A percentile compares a stretch with the other conserved stretches of the same genome.
Evolutionary conservation across 2,797 vertebrate genomes (phyloP).

Genomic region (Melanotaenia trifasciata): DNA sequence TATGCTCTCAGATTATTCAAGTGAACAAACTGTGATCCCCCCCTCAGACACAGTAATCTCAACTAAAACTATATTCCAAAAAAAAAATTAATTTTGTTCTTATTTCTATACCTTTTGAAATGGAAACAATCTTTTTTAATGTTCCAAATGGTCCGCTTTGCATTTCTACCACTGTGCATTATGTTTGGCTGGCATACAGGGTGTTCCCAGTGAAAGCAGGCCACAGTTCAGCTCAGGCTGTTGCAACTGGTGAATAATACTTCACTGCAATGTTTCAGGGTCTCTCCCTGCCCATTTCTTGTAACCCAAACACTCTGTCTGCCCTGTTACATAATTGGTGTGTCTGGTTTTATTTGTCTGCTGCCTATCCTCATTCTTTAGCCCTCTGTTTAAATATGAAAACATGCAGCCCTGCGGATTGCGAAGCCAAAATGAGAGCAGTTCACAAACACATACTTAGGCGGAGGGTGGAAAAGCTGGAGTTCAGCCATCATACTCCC

Average conservation of each 20-base stretch:
- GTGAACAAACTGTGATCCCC: conserved; percentile 22
- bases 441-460: conserved; percentile 1
- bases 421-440: conserved; percentile 1
- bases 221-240: conserved; percentile 35
- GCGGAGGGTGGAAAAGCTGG: conserved; percentile 31
- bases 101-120: not conserved
- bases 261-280: conserved; percentile 53
- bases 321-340: conserved; percentile 13
- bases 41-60: not conserved
- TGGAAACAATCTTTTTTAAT: not conserved
- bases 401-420: conserved; percentile 29
- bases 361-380: conserved; percentile 31
- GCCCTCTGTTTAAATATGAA: conserved; percentile 38
- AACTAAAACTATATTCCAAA: not conserved
- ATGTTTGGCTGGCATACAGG: conserved; percentile 48
- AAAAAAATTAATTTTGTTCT: not conserved
- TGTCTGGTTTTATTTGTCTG: conserved; percentile 41
- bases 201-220: conserved; percentile 41
- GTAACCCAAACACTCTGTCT: conserved; percentile 15
- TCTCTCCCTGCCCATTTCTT: conserved; percentile 48
- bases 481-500: conserved; percentile 7
- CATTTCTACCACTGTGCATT: conserved; percentile 7
- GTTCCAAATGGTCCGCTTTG: not conserved
- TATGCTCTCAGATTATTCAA: not conserved
- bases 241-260: conserved; percentile 34